A percentile compares a stretch with the other conserved stretches of the same genome.
Evolutionary conservation across 2,888 invertebrate species (phyloP).

Genomic region (Tenthredo livida): DNA sequence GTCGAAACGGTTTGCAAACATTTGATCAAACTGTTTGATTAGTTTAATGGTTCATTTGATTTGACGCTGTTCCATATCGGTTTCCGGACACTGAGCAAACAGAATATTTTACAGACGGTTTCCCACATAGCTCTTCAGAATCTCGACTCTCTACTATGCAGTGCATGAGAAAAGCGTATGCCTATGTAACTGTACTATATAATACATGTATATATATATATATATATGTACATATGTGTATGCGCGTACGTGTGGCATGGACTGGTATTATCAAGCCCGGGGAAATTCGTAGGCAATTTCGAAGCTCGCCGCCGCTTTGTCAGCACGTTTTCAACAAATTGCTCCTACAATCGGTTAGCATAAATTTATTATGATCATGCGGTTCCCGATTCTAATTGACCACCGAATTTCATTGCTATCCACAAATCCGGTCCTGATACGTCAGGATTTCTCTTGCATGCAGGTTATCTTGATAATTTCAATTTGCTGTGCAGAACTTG

Average conservation of each 20-base stretch:
- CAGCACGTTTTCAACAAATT: slow-evolving; percentile 29
- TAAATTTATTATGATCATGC: slow-evolving; percentile 2
- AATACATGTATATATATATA: not conserved
- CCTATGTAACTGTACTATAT: not conserved
- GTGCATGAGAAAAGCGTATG: not conserved
- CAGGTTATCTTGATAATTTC: not conserved
- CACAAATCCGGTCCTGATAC: not conserved
- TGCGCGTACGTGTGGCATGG: not conserved
- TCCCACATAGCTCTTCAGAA: slow-evolving; percentile 24
- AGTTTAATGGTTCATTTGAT: slow-evolving; percentile 66
- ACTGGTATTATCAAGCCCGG: not conserved
- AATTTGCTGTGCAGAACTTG: not conserved
- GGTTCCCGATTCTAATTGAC: not conserved
- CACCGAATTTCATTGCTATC: not conserved
- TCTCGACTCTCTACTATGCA: not conserved
- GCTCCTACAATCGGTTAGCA: slow-evolving; percentile 1
- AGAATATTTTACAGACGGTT: slow-evolving; percentile 36
- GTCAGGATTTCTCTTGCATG: not conserved
- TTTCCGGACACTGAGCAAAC: slow-evolving; percentile 28
- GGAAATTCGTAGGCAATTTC: slow-evolving; percentile 15
- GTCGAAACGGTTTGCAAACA: slow-evolving; percentile 63
- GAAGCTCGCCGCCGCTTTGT: slow-evolving; percentile 17
- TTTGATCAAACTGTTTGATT: slow-evolving; percentile 68
- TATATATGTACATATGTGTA: not conserved
- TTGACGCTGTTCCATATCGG: slow-evolving; percentile 57